Evolutionary conservation across 37 sponge, comb jelly and placozoan species (phyloP).

Genomic region (Agelas oroides): DNA sequence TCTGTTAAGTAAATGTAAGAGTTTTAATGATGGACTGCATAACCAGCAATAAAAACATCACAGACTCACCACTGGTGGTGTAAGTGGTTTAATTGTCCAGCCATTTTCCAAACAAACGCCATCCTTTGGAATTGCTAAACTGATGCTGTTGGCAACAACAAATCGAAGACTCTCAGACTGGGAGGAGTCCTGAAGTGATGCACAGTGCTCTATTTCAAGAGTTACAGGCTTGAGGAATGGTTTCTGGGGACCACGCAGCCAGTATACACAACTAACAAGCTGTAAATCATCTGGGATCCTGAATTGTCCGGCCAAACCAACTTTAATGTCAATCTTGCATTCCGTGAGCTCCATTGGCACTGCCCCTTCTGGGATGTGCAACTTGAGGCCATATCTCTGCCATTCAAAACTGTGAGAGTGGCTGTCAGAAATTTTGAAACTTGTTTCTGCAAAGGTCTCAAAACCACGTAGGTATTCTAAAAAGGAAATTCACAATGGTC

Average conservation of each 20-base stretch:
- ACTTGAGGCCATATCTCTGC: background rate
- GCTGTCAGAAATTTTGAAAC: too few relatives aligned
- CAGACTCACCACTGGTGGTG: too few relatives aligned
- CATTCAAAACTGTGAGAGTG: too few relatives aligned
- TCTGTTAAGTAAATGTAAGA: too few relatives aligned
- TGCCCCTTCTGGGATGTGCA: background rate
- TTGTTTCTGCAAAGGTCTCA: too few relatives aligned
- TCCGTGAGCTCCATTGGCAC: background rate
- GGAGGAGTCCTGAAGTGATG: background rate
- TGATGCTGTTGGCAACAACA: background rate
- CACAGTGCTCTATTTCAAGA: background rate
- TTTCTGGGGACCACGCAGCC: background rate
- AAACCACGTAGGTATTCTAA: too few relatives aligned
- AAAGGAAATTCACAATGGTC: too few relatives aligned
- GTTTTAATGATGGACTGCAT: too few relatives aligned
- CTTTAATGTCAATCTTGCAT: background rate
- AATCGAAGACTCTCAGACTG: background rate
- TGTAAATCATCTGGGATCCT: background rate
- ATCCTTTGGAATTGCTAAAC: too few relatives aligned
- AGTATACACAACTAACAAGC: conserved; percentile 3
- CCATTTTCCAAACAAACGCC: too few relatives aligned
- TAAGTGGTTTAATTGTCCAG: too few relatives aligned
- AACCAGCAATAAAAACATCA: too few relatives aligned
- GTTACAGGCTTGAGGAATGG: background rate
- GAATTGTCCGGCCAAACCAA: background rate